phyloP scores from a whole-genome alignment of 2,888 invertebrate species.

The Archips xylosteana region DNA sequence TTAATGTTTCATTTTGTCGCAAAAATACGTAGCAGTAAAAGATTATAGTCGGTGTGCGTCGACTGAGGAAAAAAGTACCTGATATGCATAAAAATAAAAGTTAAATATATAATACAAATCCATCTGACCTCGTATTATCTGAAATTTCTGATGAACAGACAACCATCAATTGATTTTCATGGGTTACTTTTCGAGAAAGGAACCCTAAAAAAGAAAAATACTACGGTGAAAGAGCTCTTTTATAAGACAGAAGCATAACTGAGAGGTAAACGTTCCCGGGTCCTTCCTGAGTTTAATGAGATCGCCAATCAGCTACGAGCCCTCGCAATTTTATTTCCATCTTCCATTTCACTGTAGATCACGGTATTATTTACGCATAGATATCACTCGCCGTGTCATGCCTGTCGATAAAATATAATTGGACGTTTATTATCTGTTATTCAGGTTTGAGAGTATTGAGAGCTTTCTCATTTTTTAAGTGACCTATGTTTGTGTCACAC shows the following conservation, averaged over 20 bases:
- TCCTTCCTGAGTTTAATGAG: slow-evolving; percentile 80
- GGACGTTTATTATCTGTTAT: background rate
- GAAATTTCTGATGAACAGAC: background rate
- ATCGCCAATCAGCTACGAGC: slow-evolving; percentile 68
- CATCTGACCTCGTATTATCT: background rate
- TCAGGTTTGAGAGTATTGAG: background rate
- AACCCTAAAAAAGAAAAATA: slow-evolving; percentile 48
- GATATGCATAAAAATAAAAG: no score
- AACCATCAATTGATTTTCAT: slow-evolving; percentile 3
- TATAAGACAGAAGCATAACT: slow-evolving; percentile 51
- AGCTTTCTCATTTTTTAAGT: no score
- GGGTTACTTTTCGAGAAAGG: slow-evolving; percentile 9
- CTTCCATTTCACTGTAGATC: slow-evolving; percentile 23
- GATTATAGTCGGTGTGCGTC: background rate
- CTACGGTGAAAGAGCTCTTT: slow-evolving; percentile 54
- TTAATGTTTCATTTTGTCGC: no score
- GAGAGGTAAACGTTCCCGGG: slow-evolving; percentile 61
- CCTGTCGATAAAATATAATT: slow-evolving; percentile 3
- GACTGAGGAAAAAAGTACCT: no score
- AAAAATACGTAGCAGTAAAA: background rate
- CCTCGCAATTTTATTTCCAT: slow-evolving; percentile 31
- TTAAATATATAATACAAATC: no score
- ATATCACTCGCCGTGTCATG: slow-evolving; percentile 11
- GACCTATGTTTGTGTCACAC: no score
- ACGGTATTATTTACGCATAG: slow-evolving; percentile 19